Base-by-base conservation (phyloP, 2,888 invertebrate species). In the Dryadula phaetusa region DNA sequence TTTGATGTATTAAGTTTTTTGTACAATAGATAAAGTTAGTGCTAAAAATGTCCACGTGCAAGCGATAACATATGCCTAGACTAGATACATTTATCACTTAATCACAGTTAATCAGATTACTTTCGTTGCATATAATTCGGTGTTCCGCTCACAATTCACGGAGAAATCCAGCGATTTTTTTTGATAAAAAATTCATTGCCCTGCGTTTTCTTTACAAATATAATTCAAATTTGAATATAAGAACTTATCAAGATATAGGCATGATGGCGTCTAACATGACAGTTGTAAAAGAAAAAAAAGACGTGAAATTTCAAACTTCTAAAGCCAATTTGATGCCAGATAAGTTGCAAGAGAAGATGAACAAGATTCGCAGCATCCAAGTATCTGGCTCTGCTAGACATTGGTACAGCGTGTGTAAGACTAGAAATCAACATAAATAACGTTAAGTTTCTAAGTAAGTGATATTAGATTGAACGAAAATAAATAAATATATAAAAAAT, bases 371-470 rank as follows among this genome's bases (percentile, higher is more conserved):
- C n/a, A 28, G 28, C 3, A 16, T 32, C 28, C 16, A 16, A 28
- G 10, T 16, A 16, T 28, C 52, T 8, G 52, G 52, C 2, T 52
- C 52, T 4, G 52, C 52, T 28, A n/a, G 52, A n/a, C 52, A 52
- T 52, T 52, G 52, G 52, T 52, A 52, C 28, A 16, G 52, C 52
- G 1, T 52, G 16, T 52, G 28, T 52, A 52, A 52, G 52, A 16
- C 52, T 16, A 28, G 8, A 12, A 16, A 16, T 52, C 52, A 12
- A 52, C 16, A 16, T 10, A 16, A 52, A 52, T 52, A 47, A 3
- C 3, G 12, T 3, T 37, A 37, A 37, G 8, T n/a, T n/a, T n/a
- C n/a, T n/a, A n/a, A n/a, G n/a, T n/a, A n/a, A n/a, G 1, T 8
- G 32, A 34, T 34, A 8, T 34, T 34, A 34, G 32, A 34, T 7